Evolutionary conservation across 2,797 vertebrate species (phyloP).

Genomic region (Bucorvus abyssinicus): DNA sequence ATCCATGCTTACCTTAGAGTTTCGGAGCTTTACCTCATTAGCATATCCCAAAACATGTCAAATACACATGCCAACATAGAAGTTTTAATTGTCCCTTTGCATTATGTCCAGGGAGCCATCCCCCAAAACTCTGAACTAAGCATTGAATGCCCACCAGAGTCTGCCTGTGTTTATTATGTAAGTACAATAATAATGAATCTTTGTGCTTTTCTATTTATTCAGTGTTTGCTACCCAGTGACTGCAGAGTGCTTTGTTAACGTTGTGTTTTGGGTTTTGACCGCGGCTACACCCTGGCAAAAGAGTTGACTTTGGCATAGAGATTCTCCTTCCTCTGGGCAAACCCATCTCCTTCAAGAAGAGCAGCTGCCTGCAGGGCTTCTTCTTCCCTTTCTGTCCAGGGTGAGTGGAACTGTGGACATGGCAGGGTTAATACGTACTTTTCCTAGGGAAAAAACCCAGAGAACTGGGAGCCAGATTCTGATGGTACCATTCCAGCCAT

Average conservation of each 20-base stretch:
- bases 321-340: neutral
- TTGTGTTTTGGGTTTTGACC: neutral
- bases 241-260: neutral
- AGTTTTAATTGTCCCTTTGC: neutral
- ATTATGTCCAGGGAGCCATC: neutral
- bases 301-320: rapidly evolving
- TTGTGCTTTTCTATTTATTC: neutral
- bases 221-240: neutral
- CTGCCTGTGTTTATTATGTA: neutral
- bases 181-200: neutral
- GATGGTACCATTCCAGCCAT: neutral
- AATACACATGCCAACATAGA: neutral
- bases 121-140: neutral
- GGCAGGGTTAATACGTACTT: neutral
- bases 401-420: neutral
- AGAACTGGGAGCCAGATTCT: neutral
- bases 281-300: neutral
- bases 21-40: neutral
- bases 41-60: neutral
- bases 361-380: neutral
- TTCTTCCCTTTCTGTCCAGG: neutral
- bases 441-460: neutral
- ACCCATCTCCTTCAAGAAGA: rapidly evolving
- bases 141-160: neutral
- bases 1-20: neutral